These are phyloP conservation scores for Halictus rubicundus DNA, from an alignment of 1,140 invertebrate species.

Conservation along the genomic window DNA sequence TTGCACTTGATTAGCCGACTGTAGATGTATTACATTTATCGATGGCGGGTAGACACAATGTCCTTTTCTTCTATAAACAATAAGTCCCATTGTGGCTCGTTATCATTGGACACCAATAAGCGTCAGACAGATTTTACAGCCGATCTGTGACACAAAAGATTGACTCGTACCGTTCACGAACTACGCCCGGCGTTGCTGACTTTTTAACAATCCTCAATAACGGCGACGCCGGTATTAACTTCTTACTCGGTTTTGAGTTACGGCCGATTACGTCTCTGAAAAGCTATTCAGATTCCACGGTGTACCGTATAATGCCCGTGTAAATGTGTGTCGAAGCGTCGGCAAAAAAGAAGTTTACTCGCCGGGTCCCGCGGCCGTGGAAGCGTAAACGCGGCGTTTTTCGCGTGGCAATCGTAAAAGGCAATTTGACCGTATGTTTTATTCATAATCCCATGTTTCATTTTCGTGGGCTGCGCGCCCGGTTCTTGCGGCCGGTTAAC, in stretches of 20 bases:
- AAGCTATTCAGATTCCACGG: slow-evolving; percentile 9
- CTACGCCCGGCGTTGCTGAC: neutral
- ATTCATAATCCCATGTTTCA: slow-evolving; percentile 34
- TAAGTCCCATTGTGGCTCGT: too few relatives aligned
- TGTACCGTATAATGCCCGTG: slow-evolving; percentile 6
- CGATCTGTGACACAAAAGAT: neutral
- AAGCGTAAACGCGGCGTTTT: slow-evolving; percentile 22
- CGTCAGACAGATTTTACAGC: neutral
- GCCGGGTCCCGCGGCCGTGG: too few relatives aligned
- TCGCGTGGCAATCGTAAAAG: slow-evolving; percentile 36
- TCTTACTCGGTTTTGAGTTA: neutral
- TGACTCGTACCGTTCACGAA: neutral
- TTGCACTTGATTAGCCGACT: too few relatives aligned
- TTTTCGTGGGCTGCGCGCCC: slow-evolving; percentile 3
- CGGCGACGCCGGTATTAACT: neutral
- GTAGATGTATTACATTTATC: too few relatives aligned
- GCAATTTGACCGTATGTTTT: slow-evolving; percentile 27
- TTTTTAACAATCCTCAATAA: slow-evolving; percentile 3
- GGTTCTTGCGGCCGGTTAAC: slow-evolving; percentile 25
- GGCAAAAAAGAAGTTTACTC: slow-evolving; percentile 27
- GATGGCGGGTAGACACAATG: too few relatives aligned
- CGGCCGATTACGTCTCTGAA: neutral
- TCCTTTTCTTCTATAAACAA: too few relatives aligned
- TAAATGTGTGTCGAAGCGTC: slow-evolving; percentile 12
- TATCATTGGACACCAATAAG: too few relatives aligned